phyloP scores from a whole-genome alignment of 2,113 vertebrate species.

The Mirounga angustirostris region DNA sequence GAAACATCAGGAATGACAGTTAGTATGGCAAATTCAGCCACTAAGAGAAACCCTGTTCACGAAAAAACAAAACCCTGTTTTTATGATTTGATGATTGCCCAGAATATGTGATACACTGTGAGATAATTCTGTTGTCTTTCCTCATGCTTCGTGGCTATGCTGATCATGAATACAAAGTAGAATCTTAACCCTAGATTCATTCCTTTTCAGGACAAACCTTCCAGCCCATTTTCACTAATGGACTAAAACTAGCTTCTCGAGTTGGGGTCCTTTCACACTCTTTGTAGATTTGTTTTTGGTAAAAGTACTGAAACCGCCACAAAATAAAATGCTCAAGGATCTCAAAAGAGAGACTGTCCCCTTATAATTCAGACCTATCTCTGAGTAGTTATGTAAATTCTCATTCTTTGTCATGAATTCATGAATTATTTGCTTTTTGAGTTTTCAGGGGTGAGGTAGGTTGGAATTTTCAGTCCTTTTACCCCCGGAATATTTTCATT shows the following conservation, averaged over 20 bases:
- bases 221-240: neutral
- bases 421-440: neutral
- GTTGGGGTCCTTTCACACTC: neutral
- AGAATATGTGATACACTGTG: neutral
- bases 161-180: neutral
- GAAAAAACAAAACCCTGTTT: neutral
- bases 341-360: neutral
- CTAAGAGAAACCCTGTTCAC: neutral
- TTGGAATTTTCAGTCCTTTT: neutral
- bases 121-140: neutral
- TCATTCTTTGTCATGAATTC: neutral
- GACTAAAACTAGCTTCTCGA: constrained; percentile 1
- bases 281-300: constrained; percentile 17
- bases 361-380: neutral
- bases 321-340: constrained; percentile 17
- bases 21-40: neutral
- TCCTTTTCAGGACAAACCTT: constrained; percentile 4
- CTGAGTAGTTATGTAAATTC: neutral
- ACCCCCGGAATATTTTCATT: neutral
- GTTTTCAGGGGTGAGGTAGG: neutral
- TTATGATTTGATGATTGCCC: neutral
- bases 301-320: neutral
- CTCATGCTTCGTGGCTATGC: neutral
- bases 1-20: neutral
- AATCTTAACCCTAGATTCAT: neutral